Base-by-base conservation (phyloP, 37 sponge, comb jelly and placozoan species). In the Agelas oroides region DNA sequence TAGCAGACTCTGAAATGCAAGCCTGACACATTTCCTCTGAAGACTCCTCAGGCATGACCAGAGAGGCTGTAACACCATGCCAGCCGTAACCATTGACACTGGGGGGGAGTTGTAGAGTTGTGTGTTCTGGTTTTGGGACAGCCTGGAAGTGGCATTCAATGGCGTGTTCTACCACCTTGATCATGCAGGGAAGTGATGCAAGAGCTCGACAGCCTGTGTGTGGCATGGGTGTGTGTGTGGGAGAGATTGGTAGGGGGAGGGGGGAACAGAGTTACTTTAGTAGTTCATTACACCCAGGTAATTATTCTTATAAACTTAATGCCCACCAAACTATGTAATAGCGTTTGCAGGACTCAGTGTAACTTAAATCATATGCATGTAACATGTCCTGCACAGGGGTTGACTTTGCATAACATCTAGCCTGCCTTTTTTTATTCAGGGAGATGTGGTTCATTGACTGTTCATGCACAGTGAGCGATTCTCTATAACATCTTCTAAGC, bases 141-240 rank as follows among this genome's bases (percentile, higher is more conserved):
- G 72, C 20, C 31, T 58, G 39, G 86, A 94, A 94, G 74, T 88
- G 72, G 35, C 70, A 37, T 37, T 73, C 80, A 30, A 94, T 94
- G 30, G 79, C 71, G 41, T 87, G 64, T 64, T 94, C 95, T 5
- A 91, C 59, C 23, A 94, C 40, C 39, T 65, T 55, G 11, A 73
- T 83, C 89, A 91, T 88, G 64, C 28, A n/a, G 18, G 57, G 71
- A 17, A 88, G 36, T 1, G 91, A 62, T 0, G 62, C 86, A 24
- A 94, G 52, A 58, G 86, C 27, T 23, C 75, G 75, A 59, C 80
- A 84, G 0, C 82, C 91, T 82, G 81, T 16, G 59, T 19, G 32
- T 25, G 23, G 73, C 23, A 74, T 25, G 55, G 1, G 55, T 23
- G 75, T 25, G 55, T 31, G 46, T 33, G 65, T 32, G 41, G 17